Evolutionary conservation across 2,113 vertebrate genomes (phyloP).

Genomic region (Pedionomus torquatus): DNA sequence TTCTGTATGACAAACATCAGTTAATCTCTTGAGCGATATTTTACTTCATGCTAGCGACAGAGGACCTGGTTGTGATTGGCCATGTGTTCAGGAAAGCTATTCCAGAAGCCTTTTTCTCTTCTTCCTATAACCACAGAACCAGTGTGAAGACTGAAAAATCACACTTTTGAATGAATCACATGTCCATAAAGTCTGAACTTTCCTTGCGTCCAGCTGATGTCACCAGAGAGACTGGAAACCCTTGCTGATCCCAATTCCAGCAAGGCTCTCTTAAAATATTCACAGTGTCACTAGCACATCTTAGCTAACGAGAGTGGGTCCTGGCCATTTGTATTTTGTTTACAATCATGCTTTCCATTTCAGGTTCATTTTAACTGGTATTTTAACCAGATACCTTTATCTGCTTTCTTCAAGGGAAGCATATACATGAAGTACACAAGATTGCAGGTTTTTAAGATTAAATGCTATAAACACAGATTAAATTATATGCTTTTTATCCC

Average conservation of each 20-base stretch:
- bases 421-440: slow-evolving; percentile 1
- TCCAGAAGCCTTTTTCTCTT: background rate
- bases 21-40: background rate
- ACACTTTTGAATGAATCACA: rapidly evolving
- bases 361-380: background rate
- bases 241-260: background rate
- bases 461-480: slow-evolving; percentile 38
- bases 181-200: background rate
- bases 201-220: background rate
- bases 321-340: background rate
- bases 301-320: background rate
- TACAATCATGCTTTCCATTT: background rate
- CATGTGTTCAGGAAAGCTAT: background rate
- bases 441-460: slow-evolving; percentile 19
- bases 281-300: background rate
- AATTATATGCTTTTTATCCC: slow-evolving; percentile 19
- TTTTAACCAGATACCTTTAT: slow-evolving; percentile 9
- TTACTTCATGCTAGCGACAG: background rate
- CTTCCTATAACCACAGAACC: background rate
- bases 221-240: background rate
- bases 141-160: background rate
- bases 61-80: background rate
- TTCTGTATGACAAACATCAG: background rate
- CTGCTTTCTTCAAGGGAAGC: slow-evolving; percentile 12
- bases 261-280: background rate